phyloP scores from a whole-genome alignment of 2,888 invertebrate genomes.

The Crioceris asparagi region DNA sequence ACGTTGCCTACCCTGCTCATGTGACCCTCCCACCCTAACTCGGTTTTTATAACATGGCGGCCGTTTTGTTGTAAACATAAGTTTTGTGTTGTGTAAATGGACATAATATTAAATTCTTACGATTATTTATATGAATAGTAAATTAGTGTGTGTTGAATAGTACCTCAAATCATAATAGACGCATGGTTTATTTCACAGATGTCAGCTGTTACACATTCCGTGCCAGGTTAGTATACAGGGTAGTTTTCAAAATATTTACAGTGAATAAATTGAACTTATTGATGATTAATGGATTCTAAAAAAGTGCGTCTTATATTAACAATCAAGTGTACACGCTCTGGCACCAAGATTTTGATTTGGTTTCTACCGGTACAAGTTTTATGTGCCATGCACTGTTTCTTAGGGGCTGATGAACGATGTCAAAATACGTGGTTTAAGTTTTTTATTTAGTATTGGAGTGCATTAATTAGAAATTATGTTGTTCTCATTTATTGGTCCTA shows the following conservation, averaged over 20 bases:
- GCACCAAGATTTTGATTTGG: no score
- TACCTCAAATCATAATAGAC: conserved; percentile 23
- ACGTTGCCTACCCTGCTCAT: conserved; percentile 5
- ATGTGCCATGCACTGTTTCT: no score
- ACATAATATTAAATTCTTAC: conserved; percentile 16
- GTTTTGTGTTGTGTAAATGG: conserved; percentile 18
- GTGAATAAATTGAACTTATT: neutral
- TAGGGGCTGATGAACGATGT: no score
- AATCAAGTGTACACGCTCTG: no score
- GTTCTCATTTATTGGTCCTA: no score
- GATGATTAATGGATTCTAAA: no score
- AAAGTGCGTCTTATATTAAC: no score
- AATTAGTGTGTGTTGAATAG: conserved; percentile 19
- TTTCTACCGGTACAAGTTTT: no score
- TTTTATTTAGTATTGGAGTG: no score
- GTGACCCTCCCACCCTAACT: conserved; percentile 29
- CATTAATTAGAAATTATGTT: no score
- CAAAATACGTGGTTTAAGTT: no score
- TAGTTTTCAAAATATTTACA: conserved; percentile 13
- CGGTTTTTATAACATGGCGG: conserved; percentile 39
- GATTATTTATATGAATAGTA: conserved; percentile 15
- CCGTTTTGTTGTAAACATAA: conserved; percentile 39
- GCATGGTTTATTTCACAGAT: conserved; percentile 40
- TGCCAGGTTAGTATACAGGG: conserved; percentile 39
- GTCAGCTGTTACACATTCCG: conserved; percentile 45